Base-by-base conservation (phyloP, 1,140 invertebrate genomes). In the Ceratitis capitata region DNA sequence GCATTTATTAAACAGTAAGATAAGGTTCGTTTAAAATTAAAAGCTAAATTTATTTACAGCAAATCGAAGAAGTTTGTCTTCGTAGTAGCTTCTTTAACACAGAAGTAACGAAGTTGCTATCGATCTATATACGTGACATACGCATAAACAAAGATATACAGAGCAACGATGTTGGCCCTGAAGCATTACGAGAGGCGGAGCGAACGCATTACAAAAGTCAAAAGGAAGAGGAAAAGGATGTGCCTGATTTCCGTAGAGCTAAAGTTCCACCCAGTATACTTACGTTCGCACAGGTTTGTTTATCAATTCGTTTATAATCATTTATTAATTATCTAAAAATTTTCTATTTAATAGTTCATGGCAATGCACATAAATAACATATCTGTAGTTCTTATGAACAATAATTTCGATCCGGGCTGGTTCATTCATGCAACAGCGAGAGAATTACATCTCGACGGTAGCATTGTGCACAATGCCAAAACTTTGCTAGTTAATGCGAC, bases 81-180 rank as follows among this genome's bases (percentile, higher is more conserved):
- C 94, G 96, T 23, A 98, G 97, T 91, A 98, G 97, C 92, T 95
- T 98, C 89, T 94, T 98, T 84, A 98, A 97, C 90, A 97, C 96
- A 12, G 96, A 97, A 87, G 95, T 97, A 35, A 97, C 96, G 29
- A 98, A 98, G 92, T 92, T 98, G 10, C 90, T 98, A 26, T 96
- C 96, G 10, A 94, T 98, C 42, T 95, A 97, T 35, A 94, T 98
- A 87, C 94, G 95, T 83, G 96, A 97, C 91, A 95, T 98, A 6
- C 93, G 96, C 85, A 95, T 98, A 83, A 97, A 97, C 86, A 96
- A 97, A 90, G 95, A 96, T 93, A 94, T 96, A 86, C 93, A 93
- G 87, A 88, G 91, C 69, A 78, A 78, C 19, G 69, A 78, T 45
- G 69, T 42, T 10, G 19, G n/a, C 6, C 5, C 64, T 92, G 88